These are phyloP conservation scores for Aphidius gifuensis DNA, from an alignment of 1,140 invertebrate species.

Conservation along the genomic window DNA sequence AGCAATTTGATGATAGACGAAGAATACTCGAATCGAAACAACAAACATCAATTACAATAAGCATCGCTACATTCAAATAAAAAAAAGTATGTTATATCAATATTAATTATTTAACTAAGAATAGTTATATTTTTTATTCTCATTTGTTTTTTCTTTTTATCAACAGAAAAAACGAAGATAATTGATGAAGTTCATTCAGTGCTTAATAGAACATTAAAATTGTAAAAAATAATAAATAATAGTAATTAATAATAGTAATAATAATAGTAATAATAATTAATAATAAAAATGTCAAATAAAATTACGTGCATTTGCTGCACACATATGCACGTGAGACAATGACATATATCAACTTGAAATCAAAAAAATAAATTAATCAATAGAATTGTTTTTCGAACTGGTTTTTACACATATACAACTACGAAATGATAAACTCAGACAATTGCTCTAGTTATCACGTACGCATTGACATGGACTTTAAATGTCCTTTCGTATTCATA, in stretches of 20 bases:
- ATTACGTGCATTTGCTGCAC: slow-evolving; percentile 34
- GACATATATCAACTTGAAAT: not conserved
- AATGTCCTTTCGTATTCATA: too few species aligned
- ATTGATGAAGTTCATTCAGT: slow-evolving; percentile 25
- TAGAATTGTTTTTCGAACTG: slow-evolving; percentile 28
- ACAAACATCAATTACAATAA: slow-evolving; percentile 42
- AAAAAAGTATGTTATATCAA: slow-evolving; percentile 29
- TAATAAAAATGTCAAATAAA: not conserved
- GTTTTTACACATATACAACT: slow-evolving; percentile 30
- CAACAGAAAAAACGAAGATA: slow-evolving; percentile 34
- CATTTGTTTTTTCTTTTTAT: slow-evolving; percentile 3
- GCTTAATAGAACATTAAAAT: slow-evolving; percentile 9
- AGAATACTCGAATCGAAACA: slow-evolving; percentile 43
- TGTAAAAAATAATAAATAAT: not conserved
- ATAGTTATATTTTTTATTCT: slow-evolving; percentile 1
- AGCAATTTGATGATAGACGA: slow-evolving; percentile 46
- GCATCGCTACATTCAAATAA: slow-evolving; percentile 45
- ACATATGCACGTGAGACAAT: slow-evolving; percentile 28
- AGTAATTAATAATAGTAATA: slow-evolving; percentile 1
- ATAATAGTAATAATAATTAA: not conserved
- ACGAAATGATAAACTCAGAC: not conserved
- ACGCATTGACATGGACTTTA: too few species aligned
- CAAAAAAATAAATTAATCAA: slow-evolving; percentile 5
- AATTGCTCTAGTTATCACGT: too few species aligned
- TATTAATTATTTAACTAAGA: not conserved